A percentile compares a stretch with the other conserved stretches of the same genome.
Conservation (phyloP, 2,113 vertebrate genomes). For the Trogon surrucura region DNA sequence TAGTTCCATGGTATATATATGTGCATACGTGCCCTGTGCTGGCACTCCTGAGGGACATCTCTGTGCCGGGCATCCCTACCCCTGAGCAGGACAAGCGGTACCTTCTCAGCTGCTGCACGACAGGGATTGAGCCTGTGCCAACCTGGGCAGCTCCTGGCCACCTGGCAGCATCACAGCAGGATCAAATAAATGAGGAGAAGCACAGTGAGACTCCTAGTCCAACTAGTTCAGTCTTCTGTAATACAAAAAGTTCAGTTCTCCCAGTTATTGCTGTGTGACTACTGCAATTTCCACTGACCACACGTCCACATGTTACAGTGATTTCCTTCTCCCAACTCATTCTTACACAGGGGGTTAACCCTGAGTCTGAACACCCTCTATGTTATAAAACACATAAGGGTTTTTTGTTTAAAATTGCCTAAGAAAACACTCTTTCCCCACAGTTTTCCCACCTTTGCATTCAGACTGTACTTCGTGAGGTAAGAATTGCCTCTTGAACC, state of each 20-base stretch:
- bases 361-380: not conserved
- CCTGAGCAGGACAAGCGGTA: fast-evolving
- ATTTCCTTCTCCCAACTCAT: not conserved
- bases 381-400: not conserved
- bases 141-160: not conserved
- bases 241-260: not conserved
- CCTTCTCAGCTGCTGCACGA: fast-evolving
- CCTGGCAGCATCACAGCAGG: not conserved
- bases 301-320: not conserved
- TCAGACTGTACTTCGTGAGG: fast-evolving
- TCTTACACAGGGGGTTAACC: not conserved
- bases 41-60: fast-evolving
- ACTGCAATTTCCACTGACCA: fast-evolving
- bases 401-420: not conserved
- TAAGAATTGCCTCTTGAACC: not conserved
- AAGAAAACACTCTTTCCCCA: not conserved
- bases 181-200: not conserved
- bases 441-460: not conserved
- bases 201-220: not conserved
- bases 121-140: not conserved
- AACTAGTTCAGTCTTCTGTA: not conserved
- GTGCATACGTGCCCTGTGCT: fast-evolving
- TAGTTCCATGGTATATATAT: not conserved
- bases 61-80: not conserved
- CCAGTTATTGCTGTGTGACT: not conserved